Conservation (phyloP, 1,140 invertebrate genomes). For the Drosophila elegans region DNA sequence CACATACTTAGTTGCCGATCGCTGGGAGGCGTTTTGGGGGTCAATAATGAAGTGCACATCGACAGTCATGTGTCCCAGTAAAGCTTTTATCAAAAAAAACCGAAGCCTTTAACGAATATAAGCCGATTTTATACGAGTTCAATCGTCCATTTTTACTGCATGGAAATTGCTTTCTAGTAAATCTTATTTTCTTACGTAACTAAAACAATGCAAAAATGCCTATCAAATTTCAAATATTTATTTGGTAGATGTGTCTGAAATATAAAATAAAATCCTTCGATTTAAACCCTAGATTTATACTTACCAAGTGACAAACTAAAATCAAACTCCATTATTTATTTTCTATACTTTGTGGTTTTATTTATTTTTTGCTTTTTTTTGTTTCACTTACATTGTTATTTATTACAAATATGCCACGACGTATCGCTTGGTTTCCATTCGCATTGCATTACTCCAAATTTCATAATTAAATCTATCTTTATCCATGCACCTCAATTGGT, state of each 20-base stretch:
- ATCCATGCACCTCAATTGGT: conserved; percentile 53
- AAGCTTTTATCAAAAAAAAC: not conserved
- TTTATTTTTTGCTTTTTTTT: conserved; percentile 50
- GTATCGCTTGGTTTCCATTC: conserved; percentile 17
- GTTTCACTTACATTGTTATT: conserved; percentile 70
- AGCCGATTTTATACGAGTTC: not conserved
- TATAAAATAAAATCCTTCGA: too few relatives aligned
- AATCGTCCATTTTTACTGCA: too few relatives aligned
- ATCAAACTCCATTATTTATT: conserved; percentile 10
- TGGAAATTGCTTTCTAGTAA: too few relatives aligned
- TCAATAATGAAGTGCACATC: conserved; percentile 69
- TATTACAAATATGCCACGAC: conserved; percentile 64
- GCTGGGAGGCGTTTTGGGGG: conserved; percentile 52
- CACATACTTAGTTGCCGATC: conserved; percentile 60
- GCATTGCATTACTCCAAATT: conserved; percentile 35
- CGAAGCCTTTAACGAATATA: not conserved
- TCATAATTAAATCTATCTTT: conserved; percentile 41
- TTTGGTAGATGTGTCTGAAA: too few relatives aligned
- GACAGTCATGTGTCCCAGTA: conserved; percentile 26
- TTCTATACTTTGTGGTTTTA: conserved; percentile 50
- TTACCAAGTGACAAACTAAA: not conserved
- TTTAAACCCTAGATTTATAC: too few relatives aligned
- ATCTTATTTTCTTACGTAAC: too few relatives aligned
- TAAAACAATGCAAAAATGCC: too few relatives aligned
- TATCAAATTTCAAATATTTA: too few relatives aligned